Percentiles rank a stretch among this genome's conserved stretches.
These are phyloP conservation scores for Takifugu bimaculatus DNA, from an alignment of 2,113 vertebrate genomes.

Conservation along the genomic window DNA sequence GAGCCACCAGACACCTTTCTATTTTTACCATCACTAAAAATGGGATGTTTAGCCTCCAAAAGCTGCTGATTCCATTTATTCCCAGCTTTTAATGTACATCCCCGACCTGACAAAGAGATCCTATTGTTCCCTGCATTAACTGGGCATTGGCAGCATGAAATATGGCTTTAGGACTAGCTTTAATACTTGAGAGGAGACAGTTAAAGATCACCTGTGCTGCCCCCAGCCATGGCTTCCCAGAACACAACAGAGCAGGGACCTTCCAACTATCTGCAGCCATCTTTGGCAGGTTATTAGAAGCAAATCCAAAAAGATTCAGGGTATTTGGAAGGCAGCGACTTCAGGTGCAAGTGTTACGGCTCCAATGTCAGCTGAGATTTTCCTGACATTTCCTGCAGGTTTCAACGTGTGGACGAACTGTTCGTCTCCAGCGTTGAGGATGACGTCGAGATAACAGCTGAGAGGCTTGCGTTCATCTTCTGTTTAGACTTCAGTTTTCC, in stretches of 20 bases:
- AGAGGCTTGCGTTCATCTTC: neutral
- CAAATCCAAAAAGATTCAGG: constrained; percentile 13
- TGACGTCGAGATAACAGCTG: neutral
- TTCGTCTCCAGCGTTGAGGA: too few species aligned
- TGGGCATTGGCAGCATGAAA: constrained; percentile 51
- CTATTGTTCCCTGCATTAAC: too few species aligned
- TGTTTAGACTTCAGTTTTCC: too few species aligned
- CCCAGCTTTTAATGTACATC: too few species aligned
- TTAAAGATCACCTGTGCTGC: constrained; percentile 23
- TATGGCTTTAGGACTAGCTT: constrained; percentile 28
- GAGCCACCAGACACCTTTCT: too few species aligned
- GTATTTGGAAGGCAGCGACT: constrained; percentile 17
- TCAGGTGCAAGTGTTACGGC: neutral
- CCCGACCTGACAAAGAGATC: too few species aligned
- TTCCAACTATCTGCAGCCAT: constrained; percentile 4
- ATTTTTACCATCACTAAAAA: too few species aligned
- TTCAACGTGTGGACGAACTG: too few species aligned
- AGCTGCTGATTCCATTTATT: constrained; percentile 37
- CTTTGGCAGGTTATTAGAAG: neutral
- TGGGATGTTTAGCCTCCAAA: neutral
- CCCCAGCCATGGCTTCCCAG: constrained; percentile 24
- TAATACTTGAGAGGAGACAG: too few species aligned
- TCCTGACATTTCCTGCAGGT: too few species aligned
- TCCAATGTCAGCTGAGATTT: neutral
- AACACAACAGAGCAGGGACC: neutral